Conservation (phyloP, 2,888 invertebrate genomes). For the Drosophila pseudotakahashii region DNA sequence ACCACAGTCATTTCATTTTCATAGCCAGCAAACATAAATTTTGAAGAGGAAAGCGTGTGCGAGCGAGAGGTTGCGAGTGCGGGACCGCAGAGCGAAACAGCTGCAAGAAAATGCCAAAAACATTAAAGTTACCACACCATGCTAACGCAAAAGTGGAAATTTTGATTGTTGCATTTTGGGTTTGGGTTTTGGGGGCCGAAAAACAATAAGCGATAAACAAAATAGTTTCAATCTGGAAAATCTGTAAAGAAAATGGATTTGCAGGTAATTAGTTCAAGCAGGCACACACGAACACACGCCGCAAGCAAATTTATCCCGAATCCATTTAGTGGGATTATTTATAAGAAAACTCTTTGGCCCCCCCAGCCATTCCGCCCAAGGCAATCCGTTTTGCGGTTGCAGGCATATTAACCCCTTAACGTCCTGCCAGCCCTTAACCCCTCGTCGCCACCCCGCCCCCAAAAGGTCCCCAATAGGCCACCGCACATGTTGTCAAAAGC, state of each 20-base stretch:
- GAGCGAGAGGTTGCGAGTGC: constrained; percentile 19
- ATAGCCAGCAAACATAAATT: constrained; percentile 79
- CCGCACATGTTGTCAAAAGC: constrained; percentile 75
- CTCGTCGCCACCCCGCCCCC: not conserved
- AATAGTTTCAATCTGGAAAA: constrained; percentile 51
- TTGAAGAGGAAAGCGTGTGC: constrained; percentile 52
- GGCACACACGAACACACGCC: constrained; percentile 17
- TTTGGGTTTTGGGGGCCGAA: constrained; percentile 3
- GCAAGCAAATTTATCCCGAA: constrained; percentile 70
- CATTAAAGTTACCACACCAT: constrained; percentile 66
- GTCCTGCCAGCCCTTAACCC: constrained; percentile 34
- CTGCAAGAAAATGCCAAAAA: constrained; percentile 78
- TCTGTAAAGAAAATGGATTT: constrained; percentile 67
- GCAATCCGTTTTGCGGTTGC: constrained; percentile 72
- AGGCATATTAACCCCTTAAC: constrained; percentile 80
- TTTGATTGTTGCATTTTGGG: constrained; percentile 74
- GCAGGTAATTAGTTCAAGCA: constrained; percentile 78
- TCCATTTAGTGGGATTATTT: constrained; percentile 79
- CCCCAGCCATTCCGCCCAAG: constrained; percentile 11
- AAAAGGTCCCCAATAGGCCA: constrained; percentile 35
- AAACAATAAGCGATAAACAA: constrained; percentile 47
- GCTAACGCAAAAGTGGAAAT: constrained; percentile 42
- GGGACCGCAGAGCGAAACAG: constrained; percentile 76
- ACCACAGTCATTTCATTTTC: constrained; percentile 80
- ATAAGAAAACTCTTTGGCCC: constrained; percentile 66